Conservation (phyloP, 2,888 invertebrate genomes). For the Lasioglossum malachurum region DNA sequence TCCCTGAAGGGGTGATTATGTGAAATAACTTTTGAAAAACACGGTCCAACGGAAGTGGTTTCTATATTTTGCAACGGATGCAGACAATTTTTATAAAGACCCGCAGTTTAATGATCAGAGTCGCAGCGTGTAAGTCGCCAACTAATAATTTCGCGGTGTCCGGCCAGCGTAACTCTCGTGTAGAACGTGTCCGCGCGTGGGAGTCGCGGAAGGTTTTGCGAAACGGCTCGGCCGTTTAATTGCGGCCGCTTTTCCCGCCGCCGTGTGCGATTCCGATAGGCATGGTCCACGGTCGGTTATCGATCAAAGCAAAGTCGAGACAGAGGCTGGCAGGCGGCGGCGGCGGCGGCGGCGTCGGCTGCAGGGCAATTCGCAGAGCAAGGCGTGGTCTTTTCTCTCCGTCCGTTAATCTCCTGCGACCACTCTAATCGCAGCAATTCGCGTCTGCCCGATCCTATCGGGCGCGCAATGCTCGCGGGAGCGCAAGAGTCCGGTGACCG, state of each 20-base stretch:
- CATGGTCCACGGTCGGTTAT: constrained; percentile 32
- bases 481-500: constrained; percentile 60
- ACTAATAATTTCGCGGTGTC: not conserved
- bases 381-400: constrained; percentile 63
- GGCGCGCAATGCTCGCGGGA: constrained; percentile 43
- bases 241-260: constrained; percentile 10
- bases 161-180: not conserved
- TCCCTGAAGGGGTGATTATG: too few relatives aligned
- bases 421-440: constrained; percentile 66
- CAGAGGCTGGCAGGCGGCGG: constrained; percentile 5
- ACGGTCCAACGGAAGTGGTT: not conserved
- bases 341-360: not conserved
- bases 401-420: constrained; percentile 60
- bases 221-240: constrained; percentile 11
- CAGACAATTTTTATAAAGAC: not conserved
- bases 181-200: not conserved
- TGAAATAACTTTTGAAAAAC: too few relatives aligned
- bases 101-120: not conserved
- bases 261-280: constrained; percentile 16
- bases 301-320: constrained; percentile 56
- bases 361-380: constrained; percentile 49
- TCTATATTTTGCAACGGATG: not conserved
- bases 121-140: not conserved
- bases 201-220: not conserved
- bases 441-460: constrained; percentile 55